A percentile compares a stretch with the other conserved stretches of the same genome.
Conservation (phyloP, 2,888 invertebrate species). For the Euclidia mi region DNA sequence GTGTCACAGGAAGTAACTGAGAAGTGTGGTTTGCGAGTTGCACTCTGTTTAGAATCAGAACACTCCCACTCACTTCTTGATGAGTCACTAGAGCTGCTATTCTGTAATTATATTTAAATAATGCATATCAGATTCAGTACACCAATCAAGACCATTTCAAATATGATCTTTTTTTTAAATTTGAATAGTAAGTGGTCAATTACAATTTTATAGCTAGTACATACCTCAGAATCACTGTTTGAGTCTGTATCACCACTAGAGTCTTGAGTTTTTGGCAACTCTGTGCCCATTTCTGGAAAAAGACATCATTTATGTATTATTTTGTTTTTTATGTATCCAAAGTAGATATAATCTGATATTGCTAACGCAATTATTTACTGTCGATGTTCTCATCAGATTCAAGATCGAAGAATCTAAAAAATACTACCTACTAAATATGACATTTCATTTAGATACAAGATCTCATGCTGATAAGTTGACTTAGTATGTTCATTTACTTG, state of each 20-base stretch:
- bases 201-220: slow-evolving; percentile 31
- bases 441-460: too few species aligned
- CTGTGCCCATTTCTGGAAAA: slow-evolving; percentile 88
- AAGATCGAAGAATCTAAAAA: too few species aligned
- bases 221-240: slow-evolving; percentile 90
- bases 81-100: slow-evolving; percentile 79
- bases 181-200: not conserved
- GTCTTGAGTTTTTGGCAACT: slow-evolving; percentile 87
- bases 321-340: not conserved
- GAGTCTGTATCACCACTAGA: slow-evolving; percentile 90
- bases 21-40: slow-evolving; percentile 86
- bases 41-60: slow-evolving; percentile 72
- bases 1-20: slow-evolving; percentile 91
- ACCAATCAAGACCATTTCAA: not conserved
- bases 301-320: not conserved
- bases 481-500: not conserved
- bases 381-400: too few species aligned
- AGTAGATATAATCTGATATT: not conserved
- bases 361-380: too few species aligned
- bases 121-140: not conserved
- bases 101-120: slow-evolving; percentile 71
- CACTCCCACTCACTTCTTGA: slow-evolving; percentile 86
- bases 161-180: too few species aligned
- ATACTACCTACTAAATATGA: too few species aligned
- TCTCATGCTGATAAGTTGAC: too few species aligned